phyloP scores from a whole-genome alignment of 2,113 vertebrate species.

The Ciconia boyciana region DNA sequence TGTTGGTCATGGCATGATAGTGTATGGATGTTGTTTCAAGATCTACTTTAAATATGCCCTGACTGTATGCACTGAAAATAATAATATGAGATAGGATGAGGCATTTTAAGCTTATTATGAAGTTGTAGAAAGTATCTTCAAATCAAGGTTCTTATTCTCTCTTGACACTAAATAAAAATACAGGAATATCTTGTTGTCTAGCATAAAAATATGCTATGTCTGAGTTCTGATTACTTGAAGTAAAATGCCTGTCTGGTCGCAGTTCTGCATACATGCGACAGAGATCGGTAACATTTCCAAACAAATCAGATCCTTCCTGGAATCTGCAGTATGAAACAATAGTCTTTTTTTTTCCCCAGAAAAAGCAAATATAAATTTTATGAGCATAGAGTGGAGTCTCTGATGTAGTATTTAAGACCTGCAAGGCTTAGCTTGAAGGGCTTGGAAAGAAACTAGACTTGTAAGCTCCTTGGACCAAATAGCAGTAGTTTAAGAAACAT shows the following conservation, averaged over 20 bases:
- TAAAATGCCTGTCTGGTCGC: background rate
- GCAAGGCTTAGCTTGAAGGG: background rate
- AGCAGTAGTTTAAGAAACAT: background rate
- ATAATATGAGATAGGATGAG: background rate
- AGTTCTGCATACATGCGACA: background rate
- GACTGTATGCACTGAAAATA: background rate
- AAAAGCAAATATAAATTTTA: background rate
- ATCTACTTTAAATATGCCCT: background rate
- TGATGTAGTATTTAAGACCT: background rate
- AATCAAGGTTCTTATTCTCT: background rate
- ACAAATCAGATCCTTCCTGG: background rate
- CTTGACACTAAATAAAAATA: background rate
- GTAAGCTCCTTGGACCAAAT: background rate
- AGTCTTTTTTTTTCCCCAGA: accelerated
- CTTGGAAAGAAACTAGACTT: background rate
- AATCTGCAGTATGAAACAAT: background rate
- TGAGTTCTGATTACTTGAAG: background rate
- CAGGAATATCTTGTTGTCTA: background rate
- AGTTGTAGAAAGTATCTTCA: background rate
- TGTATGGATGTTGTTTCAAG: background rate
- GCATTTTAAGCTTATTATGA: background rate
- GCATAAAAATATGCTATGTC: background rate
- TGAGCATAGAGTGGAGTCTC: background rate
- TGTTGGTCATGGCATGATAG: background rate
- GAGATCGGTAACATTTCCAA: background rate